Evolutionary conservation across 2,888 invertebrate genomes (phyloP).

Genomic region (Harmothoe impar): DNA sequence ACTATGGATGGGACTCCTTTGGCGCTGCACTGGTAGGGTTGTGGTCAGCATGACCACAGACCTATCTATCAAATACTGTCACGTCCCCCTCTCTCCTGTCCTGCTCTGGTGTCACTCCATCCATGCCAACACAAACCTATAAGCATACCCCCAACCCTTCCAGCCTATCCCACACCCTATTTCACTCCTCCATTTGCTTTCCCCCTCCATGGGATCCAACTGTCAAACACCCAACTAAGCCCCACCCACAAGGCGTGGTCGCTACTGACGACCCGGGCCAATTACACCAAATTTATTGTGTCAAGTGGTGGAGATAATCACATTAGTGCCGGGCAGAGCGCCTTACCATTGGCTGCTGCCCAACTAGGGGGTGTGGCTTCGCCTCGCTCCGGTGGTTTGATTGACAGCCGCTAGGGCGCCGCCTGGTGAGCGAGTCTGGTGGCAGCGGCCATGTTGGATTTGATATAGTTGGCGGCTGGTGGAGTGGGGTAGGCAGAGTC

Average conservation of each 20-base stretch:
- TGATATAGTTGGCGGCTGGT: slow-evolving; percentile 36
- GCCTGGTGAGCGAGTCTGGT: not conserved
- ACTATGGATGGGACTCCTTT: too few relatives aligned
- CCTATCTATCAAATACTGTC: not conserved
- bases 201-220: slow-evolving; percentile 11
- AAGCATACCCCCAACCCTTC: not conserved
- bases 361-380: not conserved
- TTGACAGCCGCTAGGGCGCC: slow-evolving; percentile 18
- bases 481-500: not conserved
- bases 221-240: not conserved
- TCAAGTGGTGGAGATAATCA: slow-evolving; percentile 45
- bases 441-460: slow-evolving; percentile 32
- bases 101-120: not conserved
- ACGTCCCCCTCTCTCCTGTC: not conserved
- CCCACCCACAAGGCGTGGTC: slow-evolving; percentile 28
- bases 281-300: slow-evolving; percentile 46
- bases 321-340: not conserved
- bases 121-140: too few relatives aligned
- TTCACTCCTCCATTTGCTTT: not conserved
- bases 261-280: not conserved
- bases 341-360: not conserved
- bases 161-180: not conserved
- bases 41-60: not conserved
- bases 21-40: too few relatives aligned
- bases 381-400: slow-evolving; percentile 28